Conservation (phyloP, 2,113 vertebrate genomes). For the Mungos mungo region DNA sequence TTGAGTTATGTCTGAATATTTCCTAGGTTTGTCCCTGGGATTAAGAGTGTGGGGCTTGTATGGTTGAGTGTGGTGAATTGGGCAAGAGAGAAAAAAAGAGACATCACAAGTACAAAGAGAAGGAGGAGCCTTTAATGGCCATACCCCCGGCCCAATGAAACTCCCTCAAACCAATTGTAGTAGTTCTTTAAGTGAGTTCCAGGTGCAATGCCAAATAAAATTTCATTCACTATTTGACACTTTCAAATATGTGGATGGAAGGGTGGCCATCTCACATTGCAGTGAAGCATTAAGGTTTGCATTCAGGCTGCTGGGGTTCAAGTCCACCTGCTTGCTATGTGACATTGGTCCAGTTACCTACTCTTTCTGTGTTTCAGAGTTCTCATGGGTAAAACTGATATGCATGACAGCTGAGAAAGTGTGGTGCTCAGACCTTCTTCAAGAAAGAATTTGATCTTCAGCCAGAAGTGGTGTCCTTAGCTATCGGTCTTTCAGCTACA, state of each 20-base stretch:
- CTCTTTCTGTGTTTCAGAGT: not conserved
- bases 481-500: rapidly evolving
- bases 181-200: not conserved
- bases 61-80: not conserved
- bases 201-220: not conserved
- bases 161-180: rapidly evolving
- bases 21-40: too few species aligned
- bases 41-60: not conserved
- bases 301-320: not conserved
- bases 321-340: not conserved
- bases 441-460: not conserved
- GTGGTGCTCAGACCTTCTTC: not conserved
- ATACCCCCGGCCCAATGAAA: rapidly evolving
- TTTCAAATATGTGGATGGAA: not conserved
- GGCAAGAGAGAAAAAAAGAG: not conserved
- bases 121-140: rapidly evolving
- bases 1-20: too few species aligned
- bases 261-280: rapidly evolving
- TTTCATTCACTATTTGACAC: not conserved
- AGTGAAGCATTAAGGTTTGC: not conserved
- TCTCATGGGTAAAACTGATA: not conserved
- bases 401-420: not conserved
- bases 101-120: not conserved
- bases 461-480: rapidly evolving
- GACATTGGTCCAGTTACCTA: not conserved